phyloP scores from a whole-genome alignment of 2,797 vertebrate genomes.

The Manis javanica region DNA sequence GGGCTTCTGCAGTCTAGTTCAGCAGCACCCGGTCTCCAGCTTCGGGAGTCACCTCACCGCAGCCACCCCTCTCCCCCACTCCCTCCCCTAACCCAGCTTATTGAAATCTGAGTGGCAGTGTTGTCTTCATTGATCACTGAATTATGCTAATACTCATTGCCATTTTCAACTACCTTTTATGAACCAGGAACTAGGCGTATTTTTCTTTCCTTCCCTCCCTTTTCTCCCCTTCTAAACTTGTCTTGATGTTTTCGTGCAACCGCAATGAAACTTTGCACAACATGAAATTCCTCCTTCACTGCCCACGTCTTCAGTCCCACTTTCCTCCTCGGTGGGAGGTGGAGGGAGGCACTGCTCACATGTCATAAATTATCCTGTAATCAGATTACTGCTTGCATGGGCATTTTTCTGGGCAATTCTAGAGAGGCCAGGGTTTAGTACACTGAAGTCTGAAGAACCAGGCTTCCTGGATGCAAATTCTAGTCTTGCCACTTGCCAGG shows the following conservation, averaged over 20 bases:
- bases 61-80: background rate
- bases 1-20: background rate
- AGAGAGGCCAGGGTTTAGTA: background rate
- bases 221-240: background rate
- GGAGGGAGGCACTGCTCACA: background rate
- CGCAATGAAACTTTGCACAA: background rate
- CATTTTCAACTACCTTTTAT: background rate
- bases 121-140: background rate
- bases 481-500: background rate
- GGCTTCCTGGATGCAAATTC: background rate
- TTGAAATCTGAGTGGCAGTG: background rate
- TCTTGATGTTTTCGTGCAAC: background rate
- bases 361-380: background rate
- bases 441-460: background rate
- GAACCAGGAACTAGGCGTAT: background rate
- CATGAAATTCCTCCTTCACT: background rate
- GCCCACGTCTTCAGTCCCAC: background rate
- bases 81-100: too few relatives aligned
- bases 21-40: background rate
- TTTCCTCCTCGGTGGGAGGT: background rate
- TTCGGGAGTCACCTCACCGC: background rate
- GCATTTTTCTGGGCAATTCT: rapidly evolving
- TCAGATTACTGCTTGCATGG: background rate
- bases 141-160: background rate
- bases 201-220: background rate